phyloP scores from a whole-genome alignment of 2,113 vertebrate species.

The Illadopsis cleaveri region DNA sequence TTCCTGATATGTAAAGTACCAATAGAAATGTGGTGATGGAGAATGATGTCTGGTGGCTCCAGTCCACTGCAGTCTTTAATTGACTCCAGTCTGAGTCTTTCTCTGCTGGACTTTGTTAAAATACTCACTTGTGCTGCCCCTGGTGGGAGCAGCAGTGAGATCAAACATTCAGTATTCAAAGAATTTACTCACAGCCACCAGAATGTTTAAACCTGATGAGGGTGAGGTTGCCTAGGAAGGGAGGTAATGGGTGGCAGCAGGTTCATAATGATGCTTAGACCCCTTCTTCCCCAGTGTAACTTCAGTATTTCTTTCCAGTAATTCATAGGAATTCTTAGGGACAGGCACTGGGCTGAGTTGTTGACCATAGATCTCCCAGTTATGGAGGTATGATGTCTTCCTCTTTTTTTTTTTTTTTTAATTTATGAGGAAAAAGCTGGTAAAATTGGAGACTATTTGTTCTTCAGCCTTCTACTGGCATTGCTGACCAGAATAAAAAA shows the following conservation, averaged over 20 bases:
- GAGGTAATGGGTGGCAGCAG: background rate
- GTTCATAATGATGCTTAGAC: background rate
- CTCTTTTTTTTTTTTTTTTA: background rate
- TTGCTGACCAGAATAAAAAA: background rate
- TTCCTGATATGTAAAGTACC: constrained; percentile 1
- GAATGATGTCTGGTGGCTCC: background rate
- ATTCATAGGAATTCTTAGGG: background rate
- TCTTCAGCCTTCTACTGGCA: background rate
- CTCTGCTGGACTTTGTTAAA: background rate
- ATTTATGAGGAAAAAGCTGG: background rate
- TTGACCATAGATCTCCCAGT: background rate
- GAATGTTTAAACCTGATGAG: background rate
- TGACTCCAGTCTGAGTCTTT: background rate
- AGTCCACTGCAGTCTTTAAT: background rate
- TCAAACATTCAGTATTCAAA: background rate
- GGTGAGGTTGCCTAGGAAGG: background rate
- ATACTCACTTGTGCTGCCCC: background rate
- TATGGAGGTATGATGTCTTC: background rate
- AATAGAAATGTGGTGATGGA: background rate
- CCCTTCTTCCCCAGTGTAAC: background rate
- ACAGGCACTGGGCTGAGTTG: background rate
- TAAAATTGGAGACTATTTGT: background rate
- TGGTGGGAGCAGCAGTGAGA: background rate
- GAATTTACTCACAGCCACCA: background rate
- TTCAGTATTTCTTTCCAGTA: background rate